These are phyloP conservation scores for Heteractis magnifica DNA, from an alignment of 92 coral and sea anemone genomes.

Conservation along the genomic window DNA sequence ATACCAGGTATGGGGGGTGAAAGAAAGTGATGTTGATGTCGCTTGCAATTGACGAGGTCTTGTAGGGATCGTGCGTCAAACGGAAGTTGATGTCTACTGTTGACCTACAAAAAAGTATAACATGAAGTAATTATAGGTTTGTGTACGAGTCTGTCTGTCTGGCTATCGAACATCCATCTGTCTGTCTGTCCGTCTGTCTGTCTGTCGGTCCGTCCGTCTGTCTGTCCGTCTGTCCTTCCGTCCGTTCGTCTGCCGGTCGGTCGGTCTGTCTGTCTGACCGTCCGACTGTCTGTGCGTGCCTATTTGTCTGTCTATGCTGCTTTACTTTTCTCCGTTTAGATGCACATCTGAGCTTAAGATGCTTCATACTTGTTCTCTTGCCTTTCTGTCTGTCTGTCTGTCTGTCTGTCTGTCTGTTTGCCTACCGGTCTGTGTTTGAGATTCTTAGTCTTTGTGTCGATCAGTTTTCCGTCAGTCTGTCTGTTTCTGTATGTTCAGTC, in stretches of 20 bases:
- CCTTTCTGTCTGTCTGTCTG: neutral
- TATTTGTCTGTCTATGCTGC: neutral
- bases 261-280: neutral
- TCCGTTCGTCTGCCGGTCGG: no score
- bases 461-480: no score
- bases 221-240: neutral
- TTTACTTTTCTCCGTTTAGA: no score
- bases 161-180: neutral
- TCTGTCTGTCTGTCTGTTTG: neutral
- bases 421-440: neutral
- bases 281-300: neutral
- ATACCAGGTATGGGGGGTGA: constrained; percentile 13
- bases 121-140: neutral
- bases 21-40: constrained; percentile 18
- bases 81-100: constrained; percentile 11
- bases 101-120: neutral
- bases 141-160: neutral
- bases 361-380: no score
- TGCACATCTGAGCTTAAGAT: no score
- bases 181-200: neutral
- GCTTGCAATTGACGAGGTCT: constrained; percentile 19
- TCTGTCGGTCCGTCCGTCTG: neutral
- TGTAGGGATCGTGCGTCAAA: constrained; percentile 19
- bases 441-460: no score
- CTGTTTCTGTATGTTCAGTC: no score